Evolutionary conservation across 2,888 invertebrate species (phyloP).

Genomic region (Limenitis camilla): DNA sequence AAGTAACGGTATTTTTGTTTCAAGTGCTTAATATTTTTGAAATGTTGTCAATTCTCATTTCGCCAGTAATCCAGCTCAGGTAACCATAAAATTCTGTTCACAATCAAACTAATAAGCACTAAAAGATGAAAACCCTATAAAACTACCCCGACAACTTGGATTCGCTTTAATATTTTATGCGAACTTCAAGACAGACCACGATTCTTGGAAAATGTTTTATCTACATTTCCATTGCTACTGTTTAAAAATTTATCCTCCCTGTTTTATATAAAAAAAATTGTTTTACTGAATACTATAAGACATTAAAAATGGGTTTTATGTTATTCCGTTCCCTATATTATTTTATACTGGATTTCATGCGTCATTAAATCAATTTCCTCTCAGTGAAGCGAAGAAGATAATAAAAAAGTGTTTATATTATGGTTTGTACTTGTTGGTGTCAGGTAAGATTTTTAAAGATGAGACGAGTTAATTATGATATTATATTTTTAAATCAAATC

Average conservation of each 20-base stretch:
- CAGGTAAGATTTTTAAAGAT: too few relatives aligned
- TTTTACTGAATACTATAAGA: too few relatives aligned
- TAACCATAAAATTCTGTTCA: constrained; percentile 6
- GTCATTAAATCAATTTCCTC: too few relatives aligned
- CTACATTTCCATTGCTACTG: background rate
- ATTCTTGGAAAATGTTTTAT: constrained; percentile 8
- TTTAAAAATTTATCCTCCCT: background rate
- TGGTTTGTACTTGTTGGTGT: too few relatives aligned
- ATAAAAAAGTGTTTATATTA: too few relatives aligned
- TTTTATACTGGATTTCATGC: too few relatives aligned
- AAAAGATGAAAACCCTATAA: constrained; percentile 14
- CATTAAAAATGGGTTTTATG: too few relatives aligned
- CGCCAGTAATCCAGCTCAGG: background rate
- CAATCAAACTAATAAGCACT: constrained; percentile 15
- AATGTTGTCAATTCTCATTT: background rate
- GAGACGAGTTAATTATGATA: too few relatives aligned
- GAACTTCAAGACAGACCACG: constrained; percentile 12
- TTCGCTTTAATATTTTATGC: constrained; percentile 17
- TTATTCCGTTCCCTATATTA: too few relatives aligned
- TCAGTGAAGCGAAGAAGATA: too few relatives aligned
- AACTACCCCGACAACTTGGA: constrained; percentile 10
- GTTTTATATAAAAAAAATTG: background rate
- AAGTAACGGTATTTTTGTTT: too few relatives aligned
- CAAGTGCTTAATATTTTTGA: background rate
- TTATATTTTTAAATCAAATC: too few relatives aligned